phyloP scores from a whole-genome alignment of 2,113 vertebrate species.

The Rhinolophus ferrumequinum region DNA sequence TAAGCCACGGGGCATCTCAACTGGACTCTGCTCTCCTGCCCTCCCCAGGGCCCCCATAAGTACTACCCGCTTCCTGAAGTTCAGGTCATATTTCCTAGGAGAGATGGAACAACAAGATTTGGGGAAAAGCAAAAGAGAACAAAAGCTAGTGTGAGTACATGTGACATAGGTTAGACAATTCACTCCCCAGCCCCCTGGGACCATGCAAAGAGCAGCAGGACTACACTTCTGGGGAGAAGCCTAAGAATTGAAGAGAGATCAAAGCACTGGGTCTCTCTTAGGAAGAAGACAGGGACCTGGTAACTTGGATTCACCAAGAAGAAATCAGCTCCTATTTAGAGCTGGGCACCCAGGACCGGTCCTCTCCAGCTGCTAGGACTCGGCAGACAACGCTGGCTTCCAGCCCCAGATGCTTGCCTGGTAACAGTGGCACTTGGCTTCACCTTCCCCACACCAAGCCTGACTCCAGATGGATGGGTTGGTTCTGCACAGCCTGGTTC shows the following conservation, averaged over 20 bases:
- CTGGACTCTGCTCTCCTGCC: too few relatives aligned
- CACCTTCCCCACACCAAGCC: not conserved
- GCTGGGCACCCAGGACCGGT: not conserved
- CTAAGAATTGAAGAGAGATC: not conserved
- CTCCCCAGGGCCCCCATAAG: not conserved
- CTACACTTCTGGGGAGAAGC: not conserved
- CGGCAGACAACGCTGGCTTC: not conserved
- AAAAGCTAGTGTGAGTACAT: not conserved
- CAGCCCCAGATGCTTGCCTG: not conserved
- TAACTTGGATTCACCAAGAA: not conserved
- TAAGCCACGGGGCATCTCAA: not conserved
- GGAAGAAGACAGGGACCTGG: not conserved
- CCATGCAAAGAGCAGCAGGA: not conserved
- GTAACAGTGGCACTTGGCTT: not conserved
- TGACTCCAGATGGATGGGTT: not conserved
- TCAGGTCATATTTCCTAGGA: not conserved
- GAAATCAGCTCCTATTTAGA: not conserved
- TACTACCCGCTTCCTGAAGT: not conserved
- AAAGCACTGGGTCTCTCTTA: not conserved
- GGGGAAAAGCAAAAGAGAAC: not conserved
- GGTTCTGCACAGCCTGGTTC: not conserved
- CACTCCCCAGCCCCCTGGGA: not conserved
- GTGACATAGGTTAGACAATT: not conserved
- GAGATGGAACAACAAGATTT: not conserved
- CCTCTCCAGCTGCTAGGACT: not conserved